phyloP scores from a whole-genome alignment of 2,797 vertebrate species.

The Oryzias sinensis region DNA sequence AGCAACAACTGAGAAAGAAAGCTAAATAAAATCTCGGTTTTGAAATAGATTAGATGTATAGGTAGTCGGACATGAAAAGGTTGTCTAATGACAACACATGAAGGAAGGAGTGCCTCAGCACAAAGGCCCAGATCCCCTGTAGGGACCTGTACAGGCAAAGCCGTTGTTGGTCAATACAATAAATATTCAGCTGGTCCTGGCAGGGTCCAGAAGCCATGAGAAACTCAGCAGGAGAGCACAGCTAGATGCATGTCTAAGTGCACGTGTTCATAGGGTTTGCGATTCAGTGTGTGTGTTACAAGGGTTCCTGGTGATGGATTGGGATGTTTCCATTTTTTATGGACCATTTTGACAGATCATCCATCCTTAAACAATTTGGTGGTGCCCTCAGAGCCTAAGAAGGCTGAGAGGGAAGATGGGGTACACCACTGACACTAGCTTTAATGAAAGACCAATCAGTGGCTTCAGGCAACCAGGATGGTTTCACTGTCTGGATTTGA shows the following conservation, averaged over 20 bases:
- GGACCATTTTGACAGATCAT: conserved; percentile 77
- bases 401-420: conserved; percentile 55
- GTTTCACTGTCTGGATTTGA: conserved; percentile 54
- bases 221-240: conserved; percentile 47
- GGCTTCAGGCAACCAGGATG: conserved; percentile 50
- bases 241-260: conserved; percentile 33
- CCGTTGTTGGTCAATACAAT: conserved; percentile 34
- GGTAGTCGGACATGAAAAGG: conserved; percentile 37
- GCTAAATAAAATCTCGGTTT: conserved; percentile 1
- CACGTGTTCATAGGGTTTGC: conserved; percentile 40
- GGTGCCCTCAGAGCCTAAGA: conserved; percentile 69
- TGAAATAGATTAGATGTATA: conserved; percentile 25
- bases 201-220: conserved; percentile 28
- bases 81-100: conserved; percentile 34
- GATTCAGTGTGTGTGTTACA: conserved; percentile 29
- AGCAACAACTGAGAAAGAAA: neutral
- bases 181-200: conserved; percentile 36
- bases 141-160: conserved; percentile 14
- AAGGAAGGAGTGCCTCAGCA: conserved; percentile 29
- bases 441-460: conserved; percentile 75
- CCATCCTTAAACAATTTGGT: conserved; percentile 81
- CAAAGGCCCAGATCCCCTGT: conserved; percentile 23
- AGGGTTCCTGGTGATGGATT: conserved; percentile 78
- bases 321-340: conserved; percentile 77
- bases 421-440: conserved; percentile 67